Base-by-base conservation (phyloP, 2,797 vertebrate species). In the Pantherophis vulpinus region DNA sequence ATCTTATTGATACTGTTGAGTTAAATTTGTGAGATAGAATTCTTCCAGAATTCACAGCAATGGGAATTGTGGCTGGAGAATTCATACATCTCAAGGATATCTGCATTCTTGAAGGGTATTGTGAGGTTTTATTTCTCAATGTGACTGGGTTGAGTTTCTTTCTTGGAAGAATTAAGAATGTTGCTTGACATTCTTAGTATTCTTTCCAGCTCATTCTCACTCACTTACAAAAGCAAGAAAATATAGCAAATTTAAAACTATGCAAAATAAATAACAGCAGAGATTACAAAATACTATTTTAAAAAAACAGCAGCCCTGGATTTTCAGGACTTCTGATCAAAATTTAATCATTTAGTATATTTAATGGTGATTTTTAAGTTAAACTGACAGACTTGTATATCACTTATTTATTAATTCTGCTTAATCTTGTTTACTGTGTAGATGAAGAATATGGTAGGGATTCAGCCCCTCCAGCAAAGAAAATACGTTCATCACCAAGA, bases 371-470 rank as follows among this genome's bases (percentile, higher is more conserved):
- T 25, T 61, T 87, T 91, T 2, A 87, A 66, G 37, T 87, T 70
- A 59, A 63, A 47, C 18, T 61, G 66, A 16, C 25, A 89, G 47
- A n/a, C 10, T 60, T 61, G 29, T 60, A 27, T 47, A 94, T 91
- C 91, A 79, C 79, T 91, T 93, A 23, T 83, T 83, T 83, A 83
- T 95, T 91, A 90, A 95, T 90, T 42, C 63, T 74, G 0, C 94
- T 93, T 94, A 95, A 88, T 92, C 60, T 90, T 27, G 74, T 95
- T 42, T 93, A 92, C 93, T 86, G n/a, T 95, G 86, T 95, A 99
- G 98, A 98, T 98, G 99, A 99, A 96, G 99, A 99, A 95, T 99
- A 99, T 95, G 98, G 98, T 94, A 98, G 98, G 97, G 98, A 97
- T 97, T 97, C 98, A 1, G 98, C 98, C 88, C 99, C 99, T 97